Conservation (phyloP, 2,888 invertebrate species). For the Drosophila maculinotata region DNA sequence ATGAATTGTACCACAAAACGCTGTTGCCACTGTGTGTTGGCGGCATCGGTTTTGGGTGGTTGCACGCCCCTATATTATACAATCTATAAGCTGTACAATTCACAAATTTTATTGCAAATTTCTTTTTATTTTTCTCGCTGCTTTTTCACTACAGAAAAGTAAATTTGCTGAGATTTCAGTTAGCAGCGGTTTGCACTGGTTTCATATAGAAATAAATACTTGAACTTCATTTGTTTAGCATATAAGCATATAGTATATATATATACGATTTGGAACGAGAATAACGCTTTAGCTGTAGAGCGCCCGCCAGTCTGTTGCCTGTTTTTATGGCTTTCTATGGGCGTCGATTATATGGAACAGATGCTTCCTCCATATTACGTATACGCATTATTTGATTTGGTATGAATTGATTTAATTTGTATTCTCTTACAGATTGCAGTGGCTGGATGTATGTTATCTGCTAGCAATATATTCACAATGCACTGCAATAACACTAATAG, state of each 20-base stretch:
- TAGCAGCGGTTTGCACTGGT: conserved; percentile 25
- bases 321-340: conserved; percentile 26
- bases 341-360: conserved; percentile 38
- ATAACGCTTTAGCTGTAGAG: conserved; percentile 13
- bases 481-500: conserved; percentile 43
- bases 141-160: conserved; percentile 17
- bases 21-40: conserved; percentile 32
- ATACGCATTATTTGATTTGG: conserved; percentile 38
- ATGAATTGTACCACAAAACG: conserved; percentile 49
- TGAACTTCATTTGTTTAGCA: conserved; percentile 27
- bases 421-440: conserved; percentile 5
- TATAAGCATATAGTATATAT: too few relatives aligned
- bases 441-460: conserved; percentile 12
- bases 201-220: conserved; percentile 16
- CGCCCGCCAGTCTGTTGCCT: conserved; percentile 11
- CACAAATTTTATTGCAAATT: conserved; percentile 1
- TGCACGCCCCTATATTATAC: conserved; percentile 49
- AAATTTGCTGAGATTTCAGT: conserved; percentile 22
- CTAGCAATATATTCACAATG: conserved; percentile 41
- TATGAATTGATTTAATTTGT: conserved; percentile 14
- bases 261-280: not conserved
- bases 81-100: conserved; percentile 16
- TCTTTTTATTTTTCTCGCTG: not conserved
- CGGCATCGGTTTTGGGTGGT: conserved; percentile 48
- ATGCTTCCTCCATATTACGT: conserved; percentile 39